These are phyloP conservation scores for Mesochorus sp. DNA, from an alignment of 2,888 invertebrate species.

Conservation along the genomic window DNA sequence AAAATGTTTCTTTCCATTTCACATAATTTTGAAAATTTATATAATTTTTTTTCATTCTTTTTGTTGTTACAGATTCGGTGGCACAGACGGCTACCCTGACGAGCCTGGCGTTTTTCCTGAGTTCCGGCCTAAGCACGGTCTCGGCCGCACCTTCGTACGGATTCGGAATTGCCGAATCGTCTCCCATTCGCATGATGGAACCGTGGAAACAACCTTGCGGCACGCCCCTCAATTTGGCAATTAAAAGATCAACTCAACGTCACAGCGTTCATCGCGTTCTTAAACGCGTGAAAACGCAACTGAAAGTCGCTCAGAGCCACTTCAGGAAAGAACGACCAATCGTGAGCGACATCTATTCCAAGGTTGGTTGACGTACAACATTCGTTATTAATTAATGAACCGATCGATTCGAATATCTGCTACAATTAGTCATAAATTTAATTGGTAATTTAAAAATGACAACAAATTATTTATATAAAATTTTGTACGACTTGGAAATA, in stretches of 20 bases:
- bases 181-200: conserved; percentile 69
- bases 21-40: not conserved
- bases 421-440: too few species aligned
- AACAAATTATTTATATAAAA: too few species aligned
- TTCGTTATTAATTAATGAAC: too few species aligned
- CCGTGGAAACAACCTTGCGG: conserved; percentile 80
- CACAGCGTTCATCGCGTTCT: conserved; percentile 77
- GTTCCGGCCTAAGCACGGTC: conserved; percentile 72
- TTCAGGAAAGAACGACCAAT: conserved; percentile 77
- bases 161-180: conserved; percentile 66
- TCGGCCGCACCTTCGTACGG: conserved; percentile 74
- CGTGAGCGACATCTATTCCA: conserved; percentile 77
- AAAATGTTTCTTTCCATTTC: too few species aligned
- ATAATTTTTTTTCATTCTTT: conserved; percentile 17
- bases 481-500: too few species aligned
- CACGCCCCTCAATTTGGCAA: conserved; percentile 71
- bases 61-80: conserved; percentile 78
- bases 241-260: conserved; percentile 72
- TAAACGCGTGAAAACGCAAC: conserved; percentile 78
- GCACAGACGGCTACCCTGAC: conserved; percentile 78
- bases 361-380: conserved; percentile 69
- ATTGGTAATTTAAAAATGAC: too few species aligned
- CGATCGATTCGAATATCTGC: too few species aligned
- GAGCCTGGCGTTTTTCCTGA: conserved; percentile 78
- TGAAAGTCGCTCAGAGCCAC: conserved; percentile 79